These are phyloP conservation scores for Nanorana parkeri DNA, from an alignment of 2,113 vertebrate species.

Conservation along the genomic window DNA sequence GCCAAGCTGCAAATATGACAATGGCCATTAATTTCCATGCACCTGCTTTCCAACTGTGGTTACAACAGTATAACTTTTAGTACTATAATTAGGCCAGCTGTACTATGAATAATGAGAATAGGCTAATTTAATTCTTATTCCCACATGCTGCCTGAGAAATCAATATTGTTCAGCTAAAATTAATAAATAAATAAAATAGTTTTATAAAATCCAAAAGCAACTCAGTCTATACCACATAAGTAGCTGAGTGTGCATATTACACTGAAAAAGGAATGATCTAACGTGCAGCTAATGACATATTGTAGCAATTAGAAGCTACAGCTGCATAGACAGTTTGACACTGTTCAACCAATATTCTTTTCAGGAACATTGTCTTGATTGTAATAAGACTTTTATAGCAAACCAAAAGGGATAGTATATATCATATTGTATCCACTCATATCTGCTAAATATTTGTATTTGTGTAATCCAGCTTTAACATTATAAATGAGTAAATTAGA, in stretches of 20 bases:
- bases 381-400: neutral
- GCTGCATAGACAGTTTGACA: neutral
- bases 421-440: too few relatives aligned
- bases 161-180: constrained; percentile 37
- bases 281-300: constrained; percentile 16
- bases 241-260: constrained; percentile 24
- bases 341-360: neutral
- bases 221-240: constrained; percentile 23
- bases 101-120: constrained; percentile 9
- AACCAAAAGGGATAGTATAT: neutral
- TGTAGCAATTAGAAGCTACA: constrained; percentile 16
- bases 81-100: neutral
- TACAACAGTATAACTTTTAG: constrained; percentile 16
- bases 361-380: neutral
- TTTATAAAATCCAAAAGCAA: constrained; percentile 33
- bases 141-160: constrained; percentile 36
- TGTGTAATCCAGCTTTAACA: too few relatives aligned
- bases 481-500: too few relatives aligned
- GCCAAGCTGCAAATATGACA: neutral
- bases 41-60: neutral
- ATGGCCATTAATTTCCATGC: neutral
- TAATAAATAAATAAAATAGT: constrained; percentile 1
- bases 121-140: constrained; percentile 28
- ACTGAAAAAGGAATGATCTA: constrained; percentile 2
- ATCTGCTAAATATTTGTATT: too few relatives aligned